These are phyloP conservation scores for Syrmaticus mikado DNA, from an alignment of 2,113 vertebrate genomes.

Conservation along the genomic window DNA sequence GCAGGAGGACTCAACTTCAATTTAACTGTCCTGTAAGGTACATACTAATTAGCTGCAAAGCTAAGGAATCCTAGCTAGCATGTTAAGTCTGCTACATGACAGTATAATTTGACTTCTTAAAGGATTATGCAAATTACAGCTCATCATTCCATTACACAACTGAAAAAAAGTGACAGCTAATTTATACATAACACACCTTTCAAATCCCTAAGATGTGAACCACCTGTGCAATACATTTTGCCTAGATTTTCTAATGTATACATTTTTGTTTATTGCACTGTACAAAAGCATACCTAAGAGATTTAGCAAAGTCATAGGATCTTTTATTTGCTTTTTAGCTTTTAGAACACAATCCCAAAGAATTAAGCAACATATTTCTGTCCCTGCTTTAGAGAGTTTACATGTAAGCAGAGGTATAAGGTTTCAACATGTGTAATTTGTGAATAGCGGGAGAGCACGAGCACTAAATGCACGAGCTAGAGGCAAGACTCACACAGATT, in stretches of 20 bases:
- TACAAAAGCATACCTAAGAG: constrained; percentile 77
- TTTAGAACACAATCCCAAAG: constrained; percentile 75
- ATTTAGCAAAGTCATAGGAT: constrained; percentile 66
- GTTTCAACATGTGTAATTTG: constrained; percentile 76
- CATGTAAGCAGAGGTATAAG: constrained; percentile 72
- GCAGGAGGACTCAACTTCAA: constrained; percentile 83
- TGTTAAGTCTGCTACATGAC: constrained; percentile 97
- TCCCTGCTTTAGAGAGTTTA: constrained; percentile 68
- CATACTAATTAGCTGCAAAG: constrained; percentile 93
- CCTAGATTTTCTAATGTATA: constrained; percentile 78
- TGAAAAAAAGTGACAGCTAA: constrained; percentile 95
- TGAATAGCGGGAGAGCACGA: constrained; percentile 81
- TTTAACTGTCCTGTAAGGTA: constrained; percentile 91
- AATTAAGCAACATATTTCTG: constrained; percentile 69
- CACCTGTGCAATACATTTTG: constrained; percentile 89
- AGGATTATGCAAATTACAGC: constrained; percentile 96
- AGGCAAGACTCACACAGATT: constrained; percentile 88
- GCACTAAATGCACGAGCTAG: constrained; percentile 85
- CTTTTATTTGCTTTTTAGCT: constrained; percentile 53
- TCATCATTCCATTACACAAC: constrained; percentile 92
- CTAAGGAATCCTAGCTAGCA: constrained; percentile 92
- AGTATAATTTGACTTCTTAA: constrained; percentile 98
- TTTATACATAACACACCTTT: constrained; percentile 96
- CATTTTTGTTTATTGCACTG: constrained; percentile 81
- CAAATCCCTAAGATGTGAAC: constrained; percentile 89